A percentile compares a stretch with the other conserved stretches of the same genome.
Conservation (phyloP, 2,797 vertebrate species). For the Anas georgica region DNA sequence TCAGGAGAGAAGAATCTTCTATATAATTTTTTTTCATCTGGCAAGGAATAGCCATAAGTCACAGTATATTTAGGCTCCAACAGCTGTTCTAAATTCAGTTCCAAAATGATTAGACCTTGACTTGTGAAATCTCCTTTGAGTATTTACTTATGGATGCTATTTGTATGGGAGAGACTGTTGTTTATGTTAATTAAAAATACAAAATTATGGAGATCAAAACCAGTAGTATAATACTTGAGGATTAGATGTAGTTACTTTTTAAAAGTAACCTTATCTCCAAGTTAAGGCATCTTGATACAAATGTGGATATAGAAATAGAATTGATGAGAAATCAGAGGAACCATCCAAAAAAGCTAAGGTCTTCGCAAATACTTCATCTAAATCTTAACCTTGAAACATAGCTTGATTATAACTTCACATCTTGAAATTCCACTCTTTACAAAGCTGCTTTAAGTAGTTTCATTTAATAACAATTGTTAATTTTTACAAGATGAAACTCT, state of each 20-base stretch:
- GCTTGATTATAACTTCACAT: rapidly evolving
- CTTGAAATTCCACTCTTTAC: background rate
- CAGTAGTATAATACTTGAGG: constrained; percentile 56
- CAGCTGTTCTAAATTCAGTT: constrained; percentile 86
- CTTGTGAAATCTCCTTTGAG: constrained; percentile 71
- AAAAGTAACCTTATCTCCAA: background rate
- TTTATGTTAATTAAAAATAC: constrained; percentile 79
- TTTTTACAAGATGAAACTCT: background rate
- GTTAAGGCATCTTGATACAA: background rate
- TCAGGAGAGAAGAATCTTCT: background rate
- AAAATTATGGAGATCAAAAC: constrained; percentile 72
- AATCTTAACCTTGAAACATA: background rate
- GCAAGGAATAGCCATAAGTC: constrained; percentile 78
- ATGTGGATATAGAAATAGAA: background rate
- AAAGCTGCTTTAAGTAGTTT: background rate
- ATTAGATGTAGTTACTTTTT: constrained; percentile 65
- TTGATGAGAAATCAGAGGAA: background rate
- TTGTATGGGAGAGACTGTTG: constrained; percentile 84
- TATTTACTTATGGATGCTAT: constrained; percentile 83
- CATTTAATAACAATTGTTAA: background rate
- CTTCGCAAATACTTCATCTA: background rate
- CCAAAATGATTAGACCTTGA: constrained; percentile 80
- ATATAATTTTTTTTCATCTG: background rate
- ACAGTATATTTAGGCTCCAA: constrained; percentile 79
- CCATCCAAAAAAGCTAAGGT: background rate